A percentile compares a stretch with the other conserved stretches of the same genome.
Conservation (phyloP, 1,140 invertebrate genomes). For the Drosophila ironensis region DNA sequence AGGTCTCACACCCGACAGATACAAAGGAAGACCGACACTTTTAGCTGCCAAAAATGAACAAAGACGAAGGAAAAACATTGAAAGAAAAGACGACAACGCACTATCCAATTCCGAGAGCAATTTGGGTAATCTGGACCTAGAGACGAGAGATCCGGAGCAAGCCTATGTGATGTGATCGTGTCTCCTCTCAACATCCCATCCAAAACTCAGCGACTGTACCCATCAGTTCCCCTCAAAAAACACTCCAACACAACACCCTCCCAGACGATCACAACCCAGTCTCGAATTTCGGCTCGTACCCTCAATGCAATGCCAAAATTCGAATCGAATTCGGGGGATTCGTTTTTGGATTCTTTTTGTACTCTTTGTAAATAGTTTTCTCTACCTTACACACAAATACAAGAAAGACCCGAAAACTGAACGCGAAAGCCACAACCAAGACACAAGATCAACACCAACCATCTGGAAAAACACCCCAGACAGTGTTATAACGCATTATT, state of each 20-base stretch:
- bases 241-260: constrained; percentile 1
- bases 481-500: constrained; percentile 81
- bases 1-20: constrained; percentile 23
- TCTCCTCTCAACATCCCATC: constrained; percentile 3
- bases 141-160: constrained; percentile 23
- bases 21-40: constrained; percentile 5
- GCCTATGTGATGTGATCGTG: constrained; percentile 21
- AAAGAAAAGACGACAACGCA: constrained; percentile 19
- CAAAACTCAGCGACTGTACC: constrained; percentile 64
- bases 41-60: constrained; percentile 73
- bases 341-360: constrained; percentile 20
- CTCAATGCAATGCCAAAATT: constrained; percentile 29
- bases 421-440: constrained; percentile 9
- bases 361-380: constrained; percentile 75
- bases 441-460: constrained; percentile 18
- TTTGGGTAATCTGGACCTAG: constrained; percentile 51
- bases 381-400: constrained; percentile 43
- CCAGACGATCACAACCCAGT: constrained; percentile 2
- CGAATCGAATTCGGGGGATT: constrained; percentile 30
- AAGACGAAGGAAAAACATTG: constrained; percentile 39
- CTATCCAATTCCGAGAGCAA: constrained; percentile 11
- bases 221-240: no score
- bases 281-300: constrained; percentile 19
- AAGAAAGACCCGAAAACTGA: constrained; percentile 26
- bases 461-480: constrained; percentile 51